Conservation (phyloP, 1,140 invertebrate genomes). For the Anthonomus grandis region DNA sequence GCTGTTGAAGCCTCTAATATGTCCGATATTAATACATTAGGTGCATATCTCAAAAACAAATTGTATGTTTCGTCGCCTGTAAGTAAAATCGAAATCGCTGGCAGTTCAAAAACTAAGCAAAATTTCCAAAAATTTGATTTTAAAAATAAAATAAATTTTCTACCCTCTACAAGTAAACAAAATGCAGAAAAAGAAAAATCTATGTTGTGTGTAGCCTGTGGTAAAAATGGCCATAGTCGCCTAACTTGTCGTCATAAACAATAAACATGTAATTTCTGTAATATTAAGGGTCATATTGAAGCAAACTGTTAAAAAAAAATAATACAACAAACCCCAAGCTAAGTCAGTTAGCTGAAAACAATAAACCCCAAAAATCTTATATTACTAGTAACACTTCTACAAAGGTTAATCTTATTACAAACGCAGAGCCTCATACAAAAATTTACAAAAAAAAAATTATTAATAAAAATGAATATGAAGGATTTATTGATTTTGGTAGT, state of each 20-base stretch:
- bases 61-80: too few relatives aligned
- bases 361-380: background rate
- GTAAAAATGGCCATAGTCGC: constrained; percentile 4
- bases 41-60: too few relatives aligned
- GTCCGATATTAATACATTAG: constrained; percentile 1
- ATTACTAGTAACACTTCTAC: background rate
- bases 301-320: constrained; percentile 4
- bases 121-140: background rate
- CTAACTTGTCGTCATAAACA: constrained; percentile 3
- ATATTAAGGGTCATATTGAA: constrained; percentile 2
- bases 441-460: background rate
- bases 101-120: background rate
- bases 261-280: too few relatives aligned
- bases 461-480: background rate
- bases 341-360: too few relatives aligned
- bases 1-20: constrained; percentile 15
- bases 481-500: constrained; percentile 6
- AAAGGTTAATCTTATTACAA: constrained; percentile 1
- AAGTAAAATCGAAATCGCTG: constrained; percentile 10
- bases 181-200: too few relatives aligned
- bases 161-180: too few relatives aligned
- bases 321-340: too few relatives aligned
- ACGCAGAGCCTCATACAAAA: background rate
- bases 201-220: constrained; percentile 2
- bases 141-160: constrained; percentile 3